Evolutionary conservation across 2,797 vertebrate genomes (phyloP).

Genomic region (Lutjanus argentimaculatus): DNA sequence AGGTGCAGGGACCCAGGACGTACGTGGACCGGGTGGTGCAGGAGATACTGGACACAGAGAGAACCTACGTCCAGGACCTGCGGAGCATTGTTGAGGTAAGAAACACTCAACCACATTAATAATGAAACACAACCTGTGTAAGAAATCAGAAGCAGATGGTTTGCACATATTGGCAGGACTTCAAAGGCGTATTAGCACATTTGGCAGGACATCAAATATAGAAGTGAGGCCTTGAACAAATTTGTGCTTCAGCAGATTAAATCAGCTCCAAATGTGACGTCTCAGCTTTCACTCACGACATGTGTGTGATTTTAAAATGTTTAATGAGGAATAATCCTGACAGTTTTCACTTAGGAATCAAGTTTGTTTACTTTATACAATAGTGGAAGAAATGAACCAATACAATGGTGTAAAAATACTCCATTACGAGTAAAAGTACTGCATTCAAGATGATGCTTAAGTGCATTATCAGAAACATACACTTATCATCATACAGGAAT

Average conservation of each 20-base stretch:
- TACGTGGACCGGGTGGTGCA: constrained; percentile 98
- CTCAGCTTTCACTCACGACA: neutral
- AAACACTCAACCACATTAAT: neutral
- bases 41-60: constrained; percentile 97
- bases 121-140: constrained; percentile 1
- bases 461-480: no score
- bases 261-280: constrained; percentile 24
- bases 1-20: constrained; percentile 90
- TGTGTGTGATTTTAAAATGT: neutral
- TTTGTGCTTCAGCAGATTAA: constrained; percentile 2
- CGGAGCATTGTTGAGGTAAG: constrained; percentile 96
- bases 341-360: no score
- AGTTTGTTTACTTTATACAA: no score
- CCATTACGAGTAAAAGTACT: neutral
- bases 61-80: constrained; percentile 96
- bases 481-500: no score
- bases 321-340: neutral
- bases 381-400: neutral
- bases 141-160: constrained; percentile 29
- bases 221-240: constrained; percentile 21
- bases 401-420: neutral
- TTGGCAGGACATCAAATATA: constrained; percentile 41
- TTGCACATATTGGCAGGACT: constrained; percentile 2
- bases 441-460: neutral
- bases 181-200: constrained; percentile 25